Evolutionary conservation across 2,797 vertebrate genomes (phyloP).

Genomic region (Pipistrellus kuhlii): DNA sequence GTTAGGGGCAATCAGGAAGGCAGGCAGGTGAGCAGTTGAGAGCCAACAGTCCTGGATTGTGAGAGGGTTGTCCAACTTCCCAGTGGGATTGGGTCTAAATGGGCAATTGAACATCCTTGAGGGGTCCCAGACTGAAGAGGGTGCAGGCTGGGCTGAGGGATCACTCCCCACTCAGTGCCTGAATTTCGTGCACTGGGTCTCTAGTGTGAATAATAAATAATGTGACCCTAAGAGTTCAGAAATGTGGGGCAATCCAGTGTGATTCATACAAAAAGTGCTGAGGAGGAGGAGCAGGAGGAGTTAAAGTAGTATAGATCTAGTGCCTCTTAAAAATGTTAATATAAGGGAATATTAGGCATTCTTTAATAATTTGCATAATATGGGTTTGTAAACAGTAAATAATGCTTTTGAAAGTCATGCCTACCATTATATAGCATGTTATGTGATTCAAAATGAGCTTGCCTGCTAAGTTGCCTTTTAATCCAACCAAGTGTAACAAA

Average conservation of each 20-base stretch:
- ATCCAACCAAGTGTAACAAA: constrained; percentile 67
- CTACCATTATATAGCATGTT: constrained; percentile 38
- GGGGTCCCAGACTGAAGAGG: no score
- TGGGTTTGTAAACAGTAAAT: constrained; percentile 65
- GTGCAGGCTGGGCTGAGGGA: no score
- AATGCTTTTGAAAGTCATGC: constrained; percentile 65
- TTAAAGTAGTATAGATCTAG: not conserved
- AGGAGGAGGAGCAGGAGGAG: not conserved
- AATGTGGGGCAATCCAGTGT: not conserved
- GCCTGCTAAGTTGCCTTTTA: constrained; percentile 64
- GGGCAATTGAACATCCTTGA: no score
- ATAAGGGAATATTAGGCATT: not conserved
- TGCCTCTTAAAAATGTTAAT: not conserved
- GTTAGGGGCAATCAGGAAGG: no score
- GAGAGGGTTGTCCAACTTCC: no score
- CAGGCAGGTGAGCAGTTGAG: no score
- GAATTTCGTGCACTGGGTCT: no score
- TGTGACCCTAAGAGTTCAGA: not conserved
- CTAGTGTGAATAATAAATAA: not conserved
- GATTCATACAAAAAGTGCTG: not conserved
- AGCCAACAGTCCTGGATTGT: no score
- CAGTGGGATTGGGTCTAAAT: no score
- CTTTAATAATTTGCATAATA: constrained; percentile 53
- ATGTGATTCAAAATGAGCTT: constrained; percentile 66
- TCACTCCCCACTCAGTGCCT: no score